Conservation (phyloP, 2,797 vertebrate species). For the Sebastiscus albofasciatus region DNA sequence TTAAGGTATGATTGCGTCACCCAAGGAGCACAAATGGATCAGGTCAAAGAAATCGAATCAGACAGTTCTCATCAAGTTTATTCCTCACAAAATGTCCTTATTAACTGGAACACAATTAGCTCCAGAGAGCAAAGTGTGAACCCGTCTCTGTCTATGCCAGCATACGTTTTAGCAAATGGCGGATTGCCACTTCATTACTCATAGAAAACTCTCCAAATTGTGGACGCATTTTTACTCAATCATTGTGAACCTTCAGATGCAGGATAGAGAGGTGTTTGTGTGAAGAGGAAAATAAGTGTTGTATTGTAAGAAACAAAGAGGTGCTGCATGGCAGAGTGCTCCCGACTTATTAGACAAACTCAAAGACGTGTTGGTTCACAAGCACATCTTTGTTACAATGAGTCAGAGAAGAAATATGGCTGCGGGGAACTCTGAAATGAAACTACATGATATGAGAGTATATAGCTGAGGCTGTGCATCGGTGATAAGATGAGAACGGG, state of each 20-base stretch:
- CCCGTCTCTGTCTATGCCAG: not conserved
- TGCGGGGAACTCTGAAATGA: not conserved
- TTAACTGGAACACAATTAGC: not conserved
- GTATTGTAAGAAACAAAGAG: not conserved
- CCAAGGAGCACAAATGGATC: not conserved
- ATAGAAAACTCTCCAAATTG: not conserved
- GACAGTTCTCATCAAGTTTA: not conserved
- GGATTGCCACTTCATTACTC: constrained; percentile 2
- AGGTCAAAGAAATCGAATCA: not conserved
- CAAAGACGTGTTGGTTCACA: not conserved
- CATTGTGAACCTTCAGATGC: not conserved
- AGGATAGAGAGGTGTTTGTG: not conserved
- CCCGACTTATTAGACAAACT: not conserved
- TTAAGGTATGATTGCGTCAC: not conserved
- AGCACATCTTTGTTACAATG: not conserved
- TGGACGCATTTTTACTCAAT: not conserved
- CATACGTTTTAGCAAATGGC: constrained; percentile 17
- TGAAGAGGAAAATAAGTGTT: not conserved
- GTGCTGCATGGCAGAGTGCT: not conserved
- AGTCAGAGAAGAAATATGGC: not conserved
- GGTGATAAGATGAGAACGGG: constrained; percentile 31
- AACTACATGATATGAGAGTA: not conserved
- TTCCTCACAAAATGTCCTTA: not conserved
- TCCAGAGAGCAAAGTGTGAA: not conserved
- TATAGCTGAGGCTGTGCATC: constrained; percentile 1